Conservation (phyloP, 2,113 vertebrate genomes). For the Jaculus jaculus region DNA sequence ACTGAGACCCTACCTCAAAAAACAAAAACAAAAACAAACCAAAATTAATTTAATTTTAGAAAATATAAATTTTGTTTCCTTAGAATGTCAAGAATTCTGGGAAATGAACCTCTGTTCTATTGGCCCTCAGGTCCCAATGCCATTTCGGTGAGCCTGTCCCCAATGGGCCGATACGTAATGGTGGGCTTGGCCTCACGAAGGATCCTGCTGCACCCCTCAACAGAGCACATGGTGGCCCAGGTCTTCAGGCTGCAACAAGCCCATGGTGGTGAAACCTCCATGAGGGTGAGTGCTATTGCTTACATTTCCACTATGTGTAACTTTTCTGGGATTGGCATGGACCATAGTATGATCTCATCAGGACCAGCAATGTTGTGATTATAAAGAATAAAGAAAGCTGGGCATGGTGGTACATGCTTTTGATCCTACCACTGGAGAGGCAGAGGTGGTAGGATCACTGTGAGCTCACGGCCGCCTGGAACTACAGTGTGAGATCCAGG, state of each 20-base stretch:
- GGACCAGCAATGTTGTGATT: background rate
- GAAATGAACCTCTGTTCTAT: constrained; percentile 57
- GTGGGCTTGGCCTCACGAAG: constrained; percentile 97
- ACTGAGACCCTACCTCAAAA: too few species aligned
- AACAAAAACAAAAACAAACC: too few species aligned
- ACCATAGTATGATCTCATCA: background rate
- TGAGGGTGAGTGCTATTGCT: constrained; percentile 90
- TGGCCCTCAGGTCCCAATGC: constrained; percentile 93
- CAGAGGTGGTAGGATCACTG: too few species aligned
- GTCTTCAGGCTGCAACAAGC: constrained; percentile 99
- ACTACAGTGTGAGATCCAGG: too few species aligned
- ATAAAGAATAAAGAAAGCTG: background rate
- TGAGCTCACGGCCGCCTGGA: too few species aligned
- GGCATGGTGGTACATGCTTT: too few species aligned
- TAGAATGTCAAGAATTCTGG: constrained; percentile 4
- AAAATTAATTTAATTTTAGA: too few species aligned
- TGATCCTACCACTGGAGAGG: too few species aligned
- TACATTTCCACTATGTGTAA: background rate
- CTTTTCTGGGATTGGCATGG: background rate
- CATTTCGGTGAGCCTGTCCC: constrained; percentile 98
- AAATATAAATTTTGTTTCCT: background rate
- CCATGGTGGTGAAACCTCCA: constrained; percentile 97
- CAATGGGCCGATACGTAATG: constrained; percentile 98
- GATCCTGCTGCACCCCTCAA: constrained; percentile 97
- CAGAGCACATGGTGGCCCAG: constrained; percentile 99